phyloP scores from a whole-genome alignment of 2,888 invertebrate genomes.

The Thysanoteuthis rhombus region DNA sequence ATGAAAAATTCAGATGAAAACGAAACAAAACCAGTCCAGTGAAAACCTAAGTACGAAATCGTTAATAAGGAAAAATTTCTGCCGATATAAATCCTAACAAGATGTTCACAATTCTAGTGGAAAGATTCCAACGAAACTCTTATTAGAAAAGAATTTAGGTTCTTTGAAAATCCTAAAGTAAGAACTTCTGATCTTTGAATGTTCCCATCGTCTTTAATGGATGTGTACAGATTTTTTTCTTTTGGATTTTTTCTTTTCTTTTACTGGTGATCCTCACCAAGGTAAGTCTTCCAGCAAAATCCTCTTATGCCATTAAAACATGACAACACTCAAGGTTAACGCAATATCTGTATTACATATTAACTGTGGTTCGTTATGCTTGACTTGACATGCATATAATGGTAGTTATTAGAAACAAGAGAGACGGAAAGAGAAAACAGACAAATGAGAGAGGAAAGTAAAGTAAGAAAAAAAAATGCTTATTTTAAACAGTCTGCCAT shows the following conservation, averaged over 20 bases:
- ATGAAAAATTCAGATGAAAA: background rate
- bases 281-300: conserved; percentile 12
- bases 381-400: background rate
- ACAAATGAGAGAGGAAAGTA: background rate
- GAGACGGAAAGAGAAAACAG: background rate
- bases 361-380: background rate
- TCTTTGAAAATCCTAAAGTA: conserved; percentile 12
- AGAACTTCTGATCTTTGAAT: background rate
- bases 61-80: background rate
- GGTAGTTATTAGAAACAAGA: background rate
- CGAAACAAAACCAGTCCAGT: background rate
- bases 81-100: background rate
- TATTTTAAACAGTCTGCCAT: no score
- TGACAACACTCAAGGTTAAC: background rate
- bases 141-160: background rate
- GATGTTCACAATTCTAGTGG: background rate
- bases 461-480: background rate
- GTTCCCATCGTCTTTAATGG: background rate
- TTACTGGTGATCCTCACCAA: background rate
- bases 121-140: background rate
- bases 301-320: background rate
- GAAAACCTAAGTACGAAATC: background rate
- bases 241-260: background rate
- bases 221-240: background rate
- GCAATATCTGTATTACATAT: background rate